Evolutionary conservation across 2,113 vertebrate species (phyloP), one percentile per base, ranked within the genome.

Genomic region (Ceyx cyanopectus): DNA sequence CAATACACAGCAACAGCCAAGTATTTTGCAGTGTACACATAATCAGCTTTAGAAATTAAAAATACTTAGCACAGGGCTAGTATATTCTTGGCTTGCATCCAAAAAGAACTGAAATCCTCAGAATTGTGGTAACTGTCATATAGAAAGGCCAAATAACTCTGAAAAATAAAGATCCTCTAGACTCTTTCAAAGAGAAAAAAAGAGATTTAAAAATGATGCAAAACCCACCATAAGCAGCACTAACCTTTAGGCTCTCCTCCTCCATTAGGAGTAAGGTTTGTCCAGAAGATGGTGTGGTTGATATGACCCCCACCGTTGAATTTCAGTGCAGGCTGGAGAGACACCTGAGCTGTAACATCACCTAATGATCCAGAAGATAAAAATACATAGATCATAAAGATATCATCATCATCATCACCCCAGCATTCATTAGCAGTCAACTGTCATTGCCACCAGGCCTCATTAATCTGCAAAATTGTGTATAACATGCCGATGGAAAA

Each of bases 271-370:
- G 98, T 99, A 75, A 99, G 98, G 93, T 99, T 99, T 53, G 99
- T 99, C 99, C 99, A 99, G 97, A 99, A 99, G 85, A 99, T 99
- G n/a, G 89, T 97, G 78, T 99, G 99, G 94, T 99, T 99, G 95
- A 99, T 97, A 76, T 99, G 99, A 45, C 99, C 99, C 26, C 99
- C 99, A 21, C 99, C 99, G 37, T 99, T 99, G 96, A 99, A 99
- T 94, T 94, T 99, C 63, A 99, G 85, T 9, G 99, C 99, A 66
- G 98, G 96, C 77, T 99, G 99, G 69, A 99, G 98, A 24, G 98
- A 95, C 41, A 99, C 94, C 87, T 99, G 99, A 75, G 98, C 4
- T 1, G 98, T 99, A 67, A 99, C 97, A 75, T 99, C 99, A 94
- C 99, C 99, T 99, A 92, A 61, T 96, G 81, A n/a, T 12, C 26